Evolutionary conservation across 2,888 invertebrate genomes (phyloP).

Genomic region (Eilema griseolum): DNA sequence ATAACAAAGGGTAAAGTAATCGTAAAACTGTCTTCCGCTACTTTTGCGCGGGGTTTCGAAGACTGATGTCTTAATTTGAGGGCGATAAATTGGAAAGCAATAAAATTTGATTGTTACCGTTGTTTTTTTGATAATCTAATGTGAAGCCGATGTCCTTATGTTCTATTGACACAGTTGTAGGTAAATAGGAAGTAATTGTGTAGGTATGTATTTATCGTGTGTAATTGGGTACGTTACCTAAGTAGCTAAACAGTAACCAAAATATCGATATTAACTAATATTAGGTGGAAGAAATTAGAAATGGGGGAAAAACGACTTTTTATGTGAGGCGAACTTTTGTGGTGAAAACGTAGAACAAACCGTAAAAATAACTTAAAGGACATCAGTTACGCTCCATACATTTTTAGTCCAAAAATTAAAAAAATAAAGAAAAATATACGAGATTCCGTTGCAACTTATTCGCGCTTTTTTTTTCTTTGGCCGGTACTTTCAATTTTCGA

Average conservation of each 20-base stretch:
- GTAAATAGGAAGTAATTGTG: background rate
- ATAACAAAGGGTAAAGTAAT: slow-evolving; percentile 39
- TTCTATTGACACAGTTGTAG: slow-evolving; percentile 9
- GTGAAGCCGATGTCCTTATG: background rate
- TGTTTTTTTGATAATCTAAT: background rate
- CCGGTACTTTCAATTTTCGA: too few species aligned
- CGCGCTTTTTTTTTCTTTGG: too few species aligned
- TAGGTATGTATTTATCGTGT: background rate
- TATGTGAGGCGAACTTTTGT: too few species aligned
- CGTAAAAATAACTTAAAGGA: too few species aligned
- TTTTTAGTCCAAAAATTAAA: too few species aligned
- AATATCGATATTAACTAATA: too few species aligned
- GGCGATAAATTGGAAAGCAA: slow-evolving; percentile 20
- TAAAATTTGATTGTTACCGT: background rate
- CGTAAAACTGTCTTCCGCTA: slow-evolving; percentile 38
- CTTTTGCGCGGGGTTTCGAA: slow-evolving; percentile 21
- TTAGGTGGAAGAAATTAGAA: background rate
- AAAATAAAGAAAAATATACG: too few species aligned
- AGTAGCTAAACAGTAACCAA: too few species aligned
- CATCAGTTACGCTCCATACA: too few species aligned
- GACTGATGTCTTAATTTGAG: slow-evolving; percentile 52
- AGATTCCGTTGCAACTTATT: too few species aligned
- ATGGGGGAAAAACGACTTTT: background rate
- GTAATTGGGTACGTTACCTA: background rate
- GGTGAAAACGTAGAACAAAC: too few species aligned